Base-by-base conservation (phyloP, 2,888 invertebrate genomes). In the Andrena camellia region DNA sequence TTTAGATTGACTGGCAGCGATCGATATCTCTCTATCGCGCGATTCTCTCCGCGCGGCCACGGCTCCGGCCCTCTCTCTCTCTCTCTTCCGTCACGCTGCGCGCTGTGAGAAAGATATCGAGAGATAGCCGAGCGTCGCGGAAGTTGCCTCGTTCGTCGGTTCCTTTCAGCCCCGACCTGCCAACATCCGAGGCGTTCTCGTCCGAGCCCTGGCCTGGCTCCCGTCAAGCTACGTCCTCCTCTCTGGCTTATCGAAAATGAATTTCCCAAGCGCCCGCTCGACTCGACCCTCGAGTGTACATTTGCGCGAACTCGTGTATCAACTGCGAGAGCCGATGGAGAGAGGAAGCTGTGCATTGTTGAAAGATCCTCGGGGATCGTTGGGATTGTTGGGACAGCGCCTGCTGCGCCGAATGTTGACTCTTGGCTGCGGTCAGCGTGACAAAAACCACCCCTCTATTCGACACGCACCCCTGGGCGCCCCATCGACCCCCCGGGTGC, bases 361-460 rank as follows among this genome's bases (percentile, higher is more conserved):
- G 50, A 59, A 64, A 72, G 52, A 74, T 63, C 48, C 57, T 75
- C 35, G 42, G 57, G 76, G 57, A 73, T 81, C 74, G 81, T 77
- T 72, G 78, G 85, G 83, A 81, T 83, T 64, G 84, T 86, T 87
- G 85, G 83, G 84, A 78, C 81, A 85, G 84, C 90, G 84, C 92
- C 92, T 87, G 92, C 91, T 91, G 92, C 31, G 91, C 84, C 82
- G 88, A 89, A 91, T 91, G 93, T 93, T 91, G 92, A 93, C 92
- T 92, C 87, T 91, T 85, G 89, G 84, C 89, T 92, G 93, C 85
- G 93, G 93, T 93, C 88, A 89, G 83, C 84, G 89, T 87, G 90
- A 92, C 91, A 92, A 92, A 92, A 92, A 90, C 89, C 89, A 89
- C 90, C 92, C 92, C 87, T 86, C 91, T 89, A 92, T 94, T 93